phyloP scores from a whole-genome alignment of 1,140 invertebrate species.

The Drosophila bocqueti region DNA sequence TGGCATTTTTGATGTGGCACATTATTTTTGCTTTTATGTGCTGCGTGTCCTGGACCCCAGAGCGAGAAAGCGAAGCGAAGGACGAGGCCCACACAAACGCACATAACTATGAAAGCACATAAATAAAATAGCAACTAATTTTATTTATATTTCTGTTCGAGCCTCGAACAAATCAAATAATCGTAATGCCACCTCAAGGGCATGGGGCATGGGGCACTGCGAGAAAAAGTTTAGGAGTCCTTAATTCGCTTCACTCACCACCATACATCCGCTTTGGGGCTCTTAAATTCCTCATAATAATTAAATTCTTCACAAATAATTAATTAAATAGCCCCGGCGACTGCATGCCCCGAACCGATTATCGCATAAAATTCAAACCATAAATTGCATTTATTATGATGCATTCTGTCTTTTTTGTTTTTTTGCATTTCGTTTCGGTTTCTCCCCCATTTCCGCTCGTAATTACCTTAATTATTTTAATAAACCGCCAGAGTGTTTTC shows the following conservation, averaged over 20 bases:
- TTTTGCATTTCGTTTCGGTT: background rate
- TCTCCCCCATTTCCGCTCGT: conserved; percentile 41
- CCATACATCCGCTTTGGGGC: conserved; percentile 1
- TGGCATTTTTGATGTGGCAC: conserved; percentile 82
- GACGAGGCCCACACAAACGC: background rate
- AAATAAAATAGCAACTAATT: conserved; percentile 82
- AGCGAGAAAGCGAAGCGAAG: background rate
- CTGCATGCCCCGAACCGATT: conserved; percentile 38
- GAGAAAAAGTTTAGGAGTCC: conserved; percentile 7
- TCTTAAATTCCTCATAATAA: conserved; percentile 27
- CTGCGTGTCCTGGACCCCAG: conserved; percentile 51
- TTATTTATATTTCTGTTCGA: conserved; percentile 67
- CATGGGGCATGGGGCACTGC: conserved; percentile 1
- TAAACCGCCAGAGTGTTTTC: conserved; percentile 69
- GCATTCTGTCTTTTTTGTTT: conserved; percentile 3
- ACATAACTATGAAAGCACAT: conserved; percentile 49
- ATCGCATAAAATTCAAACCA: conserved; percentile 49
- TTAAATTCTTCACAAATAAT: conserved; percentile 37
- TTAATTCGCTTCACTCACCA: too few relatives aligned
- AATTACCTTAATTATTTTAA: conserved; percentile 84
- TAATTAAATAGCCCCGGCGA: conserved; percentile 27
- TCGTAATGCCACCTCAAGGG: conserved; percentile 54
- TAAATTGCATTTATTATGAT: conserved; percentile 73
- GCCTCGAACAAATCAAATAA: conserved; percentile 69
- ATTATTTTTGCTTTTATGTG: conserved; percentile 77